Percentiles rank a stretch among this genome's conserved stretches.
Conservation (phyloP, 2,888 invertebrate genomes). For the Entomobrya proxima region DNA sequence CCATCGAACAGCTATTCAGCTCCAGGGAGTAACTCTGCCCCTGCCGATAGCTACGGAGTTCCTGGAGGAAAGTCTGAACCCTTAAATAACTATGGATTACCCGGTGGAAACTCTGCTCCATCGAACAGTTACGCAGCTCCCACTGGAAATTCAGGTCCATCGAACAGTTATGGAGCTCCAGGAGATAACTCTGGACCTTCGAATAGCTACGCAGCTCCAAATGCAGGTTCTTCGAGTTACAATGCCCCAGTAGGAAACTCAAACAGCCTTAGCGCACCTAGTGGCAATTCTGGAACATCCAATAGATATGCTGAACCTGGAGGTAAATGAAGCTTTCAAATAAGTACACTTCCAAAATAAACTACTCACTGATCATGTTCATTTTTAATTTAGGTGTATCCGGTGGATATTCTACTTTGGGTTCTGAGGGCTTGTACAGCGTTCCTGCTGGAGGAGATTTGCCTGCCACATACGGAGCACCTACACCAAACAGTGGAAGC, state of each 20-base stretch:
- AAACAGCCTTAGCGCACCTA: too few relatives aligned
- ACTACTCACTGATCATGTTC: too few relatives aligned
- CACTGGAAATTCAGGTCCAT: background rate
- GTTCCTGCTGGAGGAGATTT: background rate
- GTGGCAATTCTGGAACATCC: too few relatives aligned
- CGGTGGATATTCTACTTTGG: background rate
- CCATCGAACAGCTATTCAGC: slow-evolving; percentile 2
- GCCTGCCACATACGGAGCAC: background rate
- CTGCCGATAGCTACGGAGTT: background rate
- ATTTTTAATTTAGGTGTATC: background rate
- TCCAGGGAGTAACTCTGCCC: background rate
- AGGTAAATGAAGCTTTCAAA: too few relatives aligned
- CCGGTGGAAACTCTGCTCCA: background rate
- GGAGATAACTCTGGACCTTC: background rate
- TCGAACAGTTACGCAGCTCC: background rate
- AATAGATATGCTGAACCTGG: too few relatives aligned
- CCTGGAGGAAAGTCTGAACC: background rate
- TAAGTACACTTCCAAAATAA: too few relatives aligned
- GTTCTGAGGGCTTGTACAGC: background rate
- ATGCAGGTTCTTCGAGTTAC: too few relatives aligned
- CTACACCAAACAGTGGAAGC: background rate
- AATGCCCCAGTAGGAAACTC: background rate
- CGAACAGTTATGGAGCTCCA: background rate
- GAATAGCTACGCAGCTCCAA: too few relatives aligned
- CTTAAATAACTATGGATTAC: background rate